phyloP scores from a whole-genome alignment of 2,888 invertebrate species.

The Anorthoa munda region DNA sequence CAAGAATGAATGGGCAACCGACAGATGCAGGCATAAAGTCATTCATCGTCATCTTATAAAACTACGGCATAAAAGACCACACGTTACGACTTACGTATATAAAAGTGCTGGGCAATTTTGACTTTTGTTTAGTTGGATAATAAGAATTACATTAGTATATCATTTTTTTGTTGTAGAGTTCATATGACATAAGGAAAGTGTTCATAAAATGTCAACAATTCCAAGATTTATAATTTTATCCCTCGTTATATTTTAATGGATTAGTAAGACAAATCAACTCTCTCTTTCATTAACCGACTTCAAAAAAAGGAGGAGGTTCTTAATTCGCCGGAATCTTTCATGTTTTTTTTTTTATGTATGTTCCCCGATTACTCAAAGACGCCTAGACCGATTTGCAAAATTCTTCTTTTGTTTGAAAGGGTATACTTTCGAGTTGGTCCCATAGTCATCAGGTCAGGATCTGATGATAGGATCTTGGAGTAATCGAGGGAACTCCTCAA shows the following conservation, averaged over 20 bases:
- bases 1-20: constrained; percentile 29
- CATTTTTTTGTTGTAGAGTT: not conserved
- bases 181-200: constrained; percentile 23
- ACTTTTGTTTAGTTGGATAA: accelerated
- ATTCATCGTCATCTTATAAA: constrained; percentile 25
- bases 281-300: too few relatives aligned
- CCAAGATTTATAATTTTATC: constrained; percentile 17
- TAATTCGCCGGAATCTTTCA: too few relatives aligned
- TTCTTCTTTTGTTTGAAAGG: too few relatives aligned
- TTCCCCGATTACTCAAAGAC: too few relatives aligned
- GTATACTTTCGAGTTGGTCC: too few relatives aligned
- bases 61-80: not conserved
- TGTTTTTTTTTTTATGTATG: too few relatives aligned
- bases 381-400: too few relatives aligned
- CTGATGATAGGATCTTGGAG: too few relatives aligned
- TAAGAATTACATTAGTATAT: constrained; percentile 2
- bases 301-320: too few relatives aligned
- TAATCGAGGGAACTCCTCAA: too few relatives aligned
- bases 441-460: too few relatives aligned
- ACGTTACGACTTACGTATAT: constrained; percentile 2
- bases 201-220: constrained; percentile 22
- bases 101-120: constrained; percentile 11
- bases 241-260: constrained; percentile 51
- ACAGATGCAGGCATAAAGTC: constrained; percentile 12
- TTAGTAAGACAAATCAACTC: constrained; percentile 10